These are phyloP conservation scores for Bos javanicus DNA, from an alignment of 2,113 vertebrate species.

Conservation along the genomic window DNA sequence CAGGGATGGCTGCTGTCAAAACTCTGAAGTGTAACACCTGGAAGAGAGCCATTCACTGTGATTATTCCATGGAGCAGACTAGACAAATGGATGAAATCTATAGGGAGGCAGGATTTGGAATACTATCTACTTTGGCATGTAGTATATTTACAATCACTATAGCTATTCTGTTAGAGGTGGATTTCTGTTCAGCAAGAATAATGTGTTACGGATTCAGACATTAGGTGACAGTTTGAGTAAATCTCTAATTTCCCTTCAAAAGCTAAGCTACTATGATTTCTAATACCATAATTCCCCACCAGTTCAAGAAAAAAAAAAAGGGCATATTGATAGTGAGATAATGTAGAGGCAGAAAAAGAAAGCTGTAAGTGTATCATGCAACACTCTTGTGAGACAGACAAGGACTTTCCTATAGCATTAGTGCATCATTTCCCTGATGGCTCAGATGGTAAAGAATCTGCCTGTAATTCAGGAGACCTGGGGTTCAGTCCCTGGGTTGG, in stretches of 20 bases:
- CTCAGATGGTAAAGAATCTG: not conserved
- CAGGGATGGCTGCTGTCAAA: not conserved
- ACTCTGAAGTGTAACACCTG: not conserved
- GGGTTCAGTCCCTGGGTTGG: not conserved
- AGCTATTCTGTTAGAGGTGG: not conserved
- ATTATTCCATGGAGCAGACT: not conserved
- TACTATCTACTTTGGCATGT: not conserved
- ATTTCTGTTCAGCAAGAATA: not conserved
- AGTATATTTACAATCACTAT: not conserved
- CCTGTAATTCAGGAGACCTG: not conserved
- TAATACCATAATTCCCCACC: not conserved
- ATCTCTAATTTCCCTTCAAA: slow-evolving; percentile 9
- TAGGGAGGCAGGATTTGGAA: not conserved
- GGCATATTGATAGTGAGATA: not conserved
- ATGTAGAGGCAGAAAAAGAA: not conserved
- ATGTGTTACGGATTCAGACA: not conserved
- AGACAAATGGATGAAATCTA: not conserved
- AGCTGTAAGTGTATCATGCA: not conserved
- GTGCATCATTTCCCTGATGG: not conserved
- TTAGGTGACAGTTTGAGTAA: not conserved
- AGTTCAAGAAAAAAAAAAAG: not conserved
- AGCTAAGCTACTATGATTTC: not conserved
- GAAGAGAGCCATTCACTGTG: not conserved
- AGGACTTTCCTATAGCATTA: too few relatives aligned
- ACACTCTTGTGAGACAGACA: not conserved